Base-by-base conservation (phyloP, 1,140 invertebrate genomes). In the Dendrolimus punctatus region DNA sequence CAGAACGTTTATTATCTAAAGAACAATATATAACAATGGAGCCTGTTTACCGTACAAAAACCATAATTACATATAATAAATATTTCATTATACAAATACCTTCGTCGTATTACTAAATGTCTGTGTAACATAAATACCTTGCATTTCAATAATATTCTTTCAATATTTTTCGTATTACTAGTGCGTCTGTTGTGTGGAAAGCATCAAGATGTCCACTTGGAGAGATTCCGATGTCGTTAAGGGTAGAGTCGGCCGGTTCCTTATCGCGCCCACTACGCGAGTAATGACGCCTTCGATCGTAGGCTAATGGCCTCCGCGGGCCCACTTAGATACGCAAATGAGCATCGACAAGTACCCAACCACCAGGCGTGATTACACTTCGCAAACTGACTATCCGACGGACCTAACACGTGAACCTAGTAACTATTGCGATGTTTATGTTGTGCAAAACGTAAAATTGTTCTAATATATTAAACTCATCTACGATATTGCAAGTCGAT, bases 251-350 rank as follows among this genome's bases (percentile, higher is more conserved):
- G 56, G 58, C 51, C 56, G 63, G 49, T 56, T 70, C 70, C 76
- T 85, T 83, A 83, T 83, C 82, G 71, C 65, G 46, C 57, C 60
- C 73, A 64, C 68, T 62, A 66, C 67, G 69, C 73, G 67, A 74
- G 72, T 85, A 85, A 84, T 75, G 79, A 80, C 69, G 73, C 68
- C 76, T 76, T 75, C 78, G 80, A 80, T 85, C 76, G 78, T 59
- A 53, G 65, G 71, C 76, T 85, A 85, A 85, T 83, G 80, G 80
- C 74, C 72, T 72, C 71, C 70, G 66, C 67, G 76, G 70, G 64
- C 69, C 68, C 74, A 80, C 77, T 82, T 78, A 80, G 80, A 83
- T 84, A 85, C 79, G 80, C 80, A 85, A 85, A 85, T 81, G 82
- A 83, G 71, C 82, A 76, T 74, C 78, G 68, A 69, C 70, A 62